Evolutionary conservation across 2,888 invertebrate genomes (phyloP), one percentile per base, ranked within the genome.

Genomic region (Acronicta leporina): DNA sequence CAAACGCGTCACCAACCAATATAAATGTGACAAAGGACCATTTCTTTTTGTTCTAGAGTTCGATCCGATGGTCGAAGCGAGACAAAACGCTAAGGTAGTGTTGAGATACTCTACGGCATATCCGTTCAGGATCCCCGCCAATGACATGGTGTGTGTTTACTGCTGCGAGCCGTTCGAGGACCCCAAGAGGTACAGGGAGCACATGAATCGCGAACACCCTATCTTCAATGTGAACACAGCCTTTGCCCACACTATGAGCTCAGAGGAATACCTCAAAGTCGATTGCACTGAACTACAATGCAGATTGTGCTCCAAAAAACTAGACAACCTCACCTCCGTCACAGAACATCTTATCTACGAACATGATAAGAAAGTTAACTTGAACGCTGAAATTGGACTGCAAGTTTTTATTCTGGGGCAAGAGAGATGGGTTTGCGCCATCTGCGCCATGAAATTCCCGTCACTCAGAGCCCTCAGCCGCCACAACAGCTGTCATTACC

Each of bases 31-130:
- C 75, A 81, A 82, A 62, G 78, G 69, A 49, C 54, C 78, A 75
- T 83, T 84, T 88, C 85, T 87, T 76, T 89, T 87, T 89, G 89
- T 90, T 89, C 87, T 90, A 90, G 89, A 85, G 71, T 72, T 81
- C 77, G 82, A 85, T 82, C 75, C 82, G 74, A 82, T 85, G 81
- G 64, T 80, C 81, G 79, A 81, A 83, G 85, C 87, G 78, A 85
- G 88, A 77, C 82, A 73, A 74, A 90, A 90, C 81, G 89, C 89
- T 63, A 84, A 87, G 80, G 61, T 86, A 77, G 79, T 77, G 60
- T 70, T 90, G 83, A 84, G 83, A 77, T 88, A 85, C 79, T 75
- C 88, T 27, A 89, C 90, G 35, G 87, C 82, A 49, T 89, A 84
- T 77, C 90, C 90, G 57, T 90, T 90, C 84, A 83, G 83, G 67